Evolutionary conservation across 2,113 vertebrate species (phyloP).

Genomic region (Ictidomys tridecemlineatus): DNA sequence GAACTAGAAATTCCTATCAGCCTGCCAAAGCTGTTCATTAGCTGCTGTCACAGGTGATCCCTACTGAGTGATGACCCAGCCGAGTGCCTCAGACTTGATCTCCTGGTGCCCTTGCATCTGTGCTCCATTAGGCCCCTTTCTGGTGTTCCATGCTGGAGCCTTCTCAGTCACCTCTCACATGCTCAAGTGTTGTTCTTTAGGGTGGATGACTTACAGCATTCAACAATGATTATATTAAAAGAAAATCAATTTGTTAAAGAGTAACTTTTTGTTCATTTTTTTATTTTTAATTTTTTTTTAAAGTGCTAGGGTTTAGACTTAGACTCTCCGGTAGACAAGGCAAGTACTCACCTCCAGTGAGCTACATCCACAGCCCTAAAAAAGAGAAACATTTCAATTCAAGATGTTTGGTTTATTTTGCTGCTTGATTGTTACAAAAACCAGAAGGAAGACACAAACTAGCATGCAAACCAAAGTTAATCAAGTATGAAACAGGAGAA

Average conservation of each 20-base stretch:
- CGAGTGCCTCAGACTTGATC: background rate
- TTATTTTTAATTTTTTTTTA: no score
- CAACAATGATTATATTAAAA: background rate
- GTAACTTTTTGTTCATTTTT: background rate
- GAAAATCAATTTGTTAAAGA: background rate
- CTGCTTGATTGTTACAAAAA: background rate
- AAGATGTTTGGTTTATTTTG: background rate
- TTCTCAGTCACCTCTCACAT: background rate
- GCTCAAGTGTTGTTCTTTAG: background rate
- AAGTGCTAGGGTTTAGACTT: no score
- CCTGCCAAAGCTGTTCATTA: background rate
- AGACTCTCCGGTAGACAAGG: no score
- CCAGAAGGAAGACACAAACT: background rate
- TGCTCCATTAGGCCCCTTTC: fast-evolving
- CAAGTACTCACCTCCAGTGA: no score
- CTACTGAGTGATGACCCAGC: no score
- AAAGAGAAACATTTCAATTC: background rate
- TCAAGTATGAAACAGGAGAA: background rate
- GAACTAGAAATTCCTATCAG: background rate
- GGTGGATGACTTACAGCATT: background rate
- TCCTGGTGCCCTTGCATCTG: no score
- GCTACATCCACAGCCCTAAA: no score
- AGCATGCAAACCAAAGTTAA: background rate
- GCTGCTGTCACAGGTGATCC: background rate
- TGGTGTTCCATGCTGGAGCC: background rate